phyloP scores from a whole-genome alignment of 2,113 vertebrate genomes.

The Epinephelus cyanopodus region DNA sequence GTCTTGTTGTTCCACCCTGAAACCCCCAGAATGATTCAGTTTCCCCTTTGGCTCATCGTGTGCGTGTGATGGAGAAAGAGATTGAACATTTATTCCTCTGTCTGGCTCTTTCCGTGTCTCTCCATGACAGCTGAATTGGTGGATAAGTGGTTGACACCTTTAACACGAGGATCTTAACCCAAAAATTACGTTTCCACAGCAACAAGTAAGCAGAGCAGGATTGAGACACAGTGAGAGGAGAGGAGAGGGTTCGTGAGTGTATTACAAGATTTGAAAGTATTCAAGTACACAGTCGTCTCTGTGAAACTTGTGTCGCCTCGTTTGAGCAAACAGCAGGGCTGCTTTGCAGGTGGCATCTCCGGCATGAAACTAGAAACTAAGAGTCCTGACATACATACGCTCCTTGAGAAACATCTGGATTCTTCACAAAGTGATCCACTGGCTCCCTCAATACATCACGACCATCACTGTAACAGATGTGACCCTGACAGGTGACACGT shows the following conservation, averaged over 20 bases:
- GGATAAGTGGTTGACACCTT: background rate
- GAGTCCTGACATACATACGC: background rate
- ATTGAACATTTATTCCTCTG: background rate
- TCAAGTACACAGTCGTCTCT: background rate
- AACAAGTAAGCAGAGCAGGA: background rate
- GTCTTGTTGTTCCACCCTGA: background rate
- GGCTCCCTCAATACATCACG: background rate
- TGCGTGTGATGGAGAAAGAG: background rate
- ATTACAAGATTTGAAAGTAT: background rate
- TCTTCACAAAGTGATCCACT: background rate
- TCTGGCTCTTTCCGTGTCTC: background rate
- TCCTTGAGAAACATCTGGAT: background rate
- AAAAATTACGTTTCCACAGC: constrained; percentile 13
- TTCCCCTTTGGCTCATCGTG: background rate
- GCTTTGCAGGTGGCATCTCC: background rate
- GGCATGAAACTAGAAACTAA: background rate
- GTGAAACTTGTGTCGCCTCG: background rate
- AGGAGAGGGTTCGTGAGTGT: background rate
- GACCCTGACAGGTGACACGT: too few relatives aligned
- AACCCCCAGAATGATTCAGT: constrained; percentile 1
- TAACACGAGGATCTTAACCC: background rate
- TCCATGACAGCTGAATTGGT: constrained; percentile 7
- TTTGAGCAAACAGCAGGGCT: too few relatives aligned
- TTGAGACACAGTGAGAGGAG: background rate
- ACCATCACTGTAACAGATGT: background rate